Evolutionary conservation across 2,797 vertebrate species (phyloP).

Genomic region (Diplodus puntazzo): DNA sequence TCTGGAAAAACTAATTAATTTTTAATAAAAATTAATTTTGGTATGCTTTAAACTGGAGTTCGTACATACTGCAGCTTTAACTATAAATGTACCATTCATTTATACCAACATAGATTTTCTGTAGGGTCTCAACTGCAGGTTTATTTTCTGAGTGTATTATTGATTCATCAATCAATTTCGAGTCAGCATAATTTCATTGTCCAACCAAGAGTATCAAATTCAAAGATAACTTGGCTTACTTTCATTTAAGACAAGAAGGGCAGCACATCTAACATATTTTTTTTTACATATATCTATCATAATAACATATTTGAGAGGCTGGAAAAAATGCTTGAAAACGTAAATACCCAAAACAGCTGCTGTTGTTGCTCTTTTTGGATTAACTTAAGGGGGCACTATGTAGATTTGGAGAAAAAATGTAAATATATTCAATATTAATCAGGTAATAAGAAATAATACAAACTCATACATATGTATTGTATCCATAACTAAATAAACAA

Average conservation of each 20-base stretch:
- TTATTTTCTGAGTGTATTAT: not conserved
- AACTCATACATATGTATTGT: no score
- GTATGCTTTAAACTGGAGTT: no score
- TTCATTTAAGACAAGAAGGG: not conserved
- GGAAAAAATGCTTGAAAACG: not conserved
- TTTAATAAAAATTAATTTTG: no score
- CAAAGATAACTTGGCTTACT: not conserved
- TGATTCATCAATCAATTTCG: not conserved
- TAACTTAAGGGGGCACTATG: not conserved
- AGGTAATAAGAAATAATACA: no score
- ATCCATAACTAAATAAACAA: no score
- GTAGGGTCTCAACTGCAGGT: not conserved
- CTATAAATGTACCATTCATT: no score
- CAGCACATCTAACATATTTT: no score
- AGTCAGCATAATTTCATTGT: not conserved
- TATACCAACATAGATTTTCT: not conserved
- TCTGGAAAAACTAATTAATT: no score
- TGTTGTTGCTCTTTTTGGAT: not conserved
- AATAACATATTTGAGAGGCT: not conserved
- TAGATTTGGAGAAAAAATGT: no score
- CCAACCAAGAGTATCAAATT: not conserved
- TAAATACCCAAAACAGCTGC: not conserved
- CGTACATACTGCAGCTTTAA: no score
- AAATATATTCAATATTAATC: no score
- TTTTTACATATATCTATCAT: no score